phyloP scores from a whole-genome alignment of 2,888 invertebrate species.

The Caenorhabditis doughertyi region DNA sequence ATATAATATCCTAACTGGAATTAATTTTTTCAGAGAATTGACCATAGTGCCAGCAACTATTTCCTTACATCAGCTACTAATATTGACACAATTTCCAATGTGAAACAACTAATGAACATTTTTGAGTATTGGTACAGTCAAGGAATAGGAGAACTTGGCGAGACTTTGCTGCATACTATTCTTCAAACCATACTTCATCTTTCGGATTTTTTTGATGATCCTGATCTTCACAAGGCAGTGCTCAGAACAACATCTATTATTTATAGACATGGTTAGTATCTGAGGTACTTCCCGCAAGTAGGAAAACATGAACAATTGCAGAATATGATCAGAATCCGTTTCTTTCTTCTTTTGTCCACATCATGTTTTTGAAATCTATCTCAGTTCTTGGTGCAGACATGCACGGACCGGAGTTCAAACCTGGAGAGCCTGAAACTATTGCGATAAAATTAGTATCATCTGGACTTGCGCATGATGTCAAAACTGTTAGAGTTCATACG shows the following conservation, averaged over 20 bases:
- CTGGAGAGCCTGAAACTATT: slow-evolving; percentile 45
- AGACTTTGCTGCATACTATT: slow-evolving; percentile 70
- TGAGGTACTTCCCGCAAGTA: neutral
- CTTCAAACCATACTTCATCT: slow-evolving; percentile 74
- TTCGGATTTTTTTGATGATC: slow-evolving; percentile 81
- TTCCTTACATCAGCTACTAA: slow-evolving; percentile 70
- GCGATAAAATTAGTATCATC: slow-evolving; percentile 20
- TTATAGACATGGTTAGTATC: slow-evolving; percentile 52
- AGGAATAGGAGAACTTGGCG: slow-evolving; percentile 74
- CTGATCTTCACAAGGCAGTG: slow-evolving; percentile 71
- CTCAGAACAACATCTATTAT: slow-evolving; percentile 69
- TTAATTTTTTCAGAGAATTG: slow-evolving; percentile 34
- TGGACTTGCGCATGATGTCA: slow-evolving; percentile 30
- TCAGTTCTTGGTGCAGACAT: slow-evolving; percentile 74
- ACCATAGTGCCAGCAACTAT: slow-evolving; percentile 52
- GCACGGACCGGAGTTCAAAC: slow-evolving; percentile 49
- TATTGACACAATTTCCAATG: slow-evolving; percentile 78
- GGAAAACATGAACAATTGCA: neutral
- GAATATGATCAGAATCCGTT: slow-evolving; percentile 47
- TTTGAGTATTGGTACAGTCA: slow-evolving; percentile 80
- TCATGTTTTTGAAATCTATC: slow-evolving; percentile 74
- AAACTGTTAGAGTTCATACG: slow-evolving; percentile 46
- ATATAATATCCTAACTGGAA: neutral
- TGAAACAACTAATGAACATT: slow-evolving; percentile 79
- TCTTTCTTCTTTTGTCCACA: slow-evolving; percentile 56